Evolutionary conservation across 2,797 vertebrate species (phyloP).

Genomic region (Petrocephalus schoutedeni): DNA sequence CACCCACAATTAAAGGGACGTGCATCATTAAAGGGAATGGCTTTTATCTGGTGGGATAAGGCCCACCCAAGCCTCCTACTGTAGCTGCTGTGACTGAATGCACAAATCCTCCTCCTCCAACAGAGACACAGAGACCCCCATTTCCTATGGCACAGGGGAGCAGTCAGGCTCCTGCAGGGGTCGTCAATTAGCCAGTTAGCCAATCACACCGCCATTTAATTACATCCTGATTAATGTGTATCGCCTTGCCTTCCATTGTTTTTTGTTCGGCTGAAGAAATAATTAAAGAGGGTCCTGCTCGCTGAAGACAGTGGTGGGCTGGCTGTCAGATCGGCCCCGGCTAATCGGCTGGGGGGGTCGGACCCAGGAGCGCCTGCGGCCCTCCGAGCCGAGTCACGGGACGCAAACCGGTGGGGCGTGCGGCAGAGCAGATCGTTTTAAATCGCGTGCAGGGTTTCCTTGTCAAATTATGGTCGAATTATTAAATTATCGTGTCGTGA

Average conservation of each 20-base stretch:
- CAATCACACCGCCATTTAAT: not conserved
- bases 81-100: constrained; percentile 16
- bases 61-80: constrained; percentile 37
- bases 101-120: not conserved
- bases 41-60: constrained; percentile 71
- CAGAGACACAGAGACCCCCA: not conserved
- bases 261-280: not conserved
- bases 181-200: constrained; percentile 9
- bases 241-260: not conserved
- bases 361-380: not conserved
- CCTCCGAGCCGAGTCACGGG: not conserved
- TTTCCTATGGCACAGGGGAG: not conserved
- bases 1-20: too few relatives aligned
- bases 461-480: not conserved
- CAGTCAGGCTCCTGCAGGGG: not conserved
- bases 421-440: not conserved
- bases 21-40: constrained; percentile 69
- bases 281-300: not conserved
- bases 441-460: not conserved
- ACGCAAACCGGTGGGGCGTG: not conserved
- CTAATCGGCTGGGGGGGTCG: not conserved
- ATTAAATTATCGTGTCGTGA: not conserved
- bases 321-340: not conserved
- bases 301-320: not conserved
- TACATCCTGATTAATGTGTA: constrained; percentile 10